A percentile compares a stretch with the other conserved stretches of the same genome.
Conservation (phyloP, 2,797 vertebrate species). For the Gambelia wislizenii region DNA sequence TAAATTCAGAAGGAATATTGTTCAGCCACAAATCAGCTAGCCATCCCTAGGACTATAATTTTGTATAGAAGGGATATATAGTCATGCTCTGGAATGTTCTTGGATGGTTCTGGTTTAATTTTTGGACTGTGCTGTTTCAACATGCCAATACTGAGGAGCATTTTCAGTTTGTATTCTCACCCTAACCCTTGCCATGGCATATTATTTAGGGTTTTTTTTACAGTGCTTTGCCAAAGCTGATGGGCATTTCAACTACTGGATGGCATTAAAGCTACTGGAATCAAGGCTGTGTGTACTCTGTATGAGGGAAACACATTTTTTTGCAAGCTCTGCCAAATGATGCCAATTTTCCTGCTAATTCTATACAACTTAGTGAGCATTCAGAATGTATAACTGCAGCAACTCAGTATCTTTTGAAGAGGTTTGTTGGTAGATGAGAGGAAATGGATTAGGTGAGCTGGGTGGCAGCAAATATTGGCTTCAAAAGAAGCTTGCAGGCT, state of each 20-base stretch:
- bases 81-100: conserved; percentile 6
- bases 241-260: not conserved
- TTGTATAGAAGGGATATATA: conserved; percentile 45
- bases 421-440: too few species aligned
- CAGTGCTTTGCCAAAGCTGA: not conserved
- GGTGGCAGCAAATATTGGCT: not conserved
- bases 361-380: not conserved
- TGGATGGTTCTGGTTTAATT: not conserved
- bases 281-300: not conserved
- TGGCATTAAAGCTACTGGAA: not conserved
- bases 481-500: not conserved
- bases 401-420: not conserved
- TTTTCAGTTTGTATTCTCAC: not conserved
- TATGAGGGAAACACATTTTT: not conserved
- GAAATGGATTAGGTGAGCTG: not conserved
- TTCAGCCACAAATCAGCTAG: conserved; percentile 29
- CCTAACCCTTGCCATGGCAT: not conserved
- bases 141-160: not conserved
- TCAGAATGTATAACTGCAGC: not conserved
- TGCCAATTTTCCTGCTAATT: too few species aligned
- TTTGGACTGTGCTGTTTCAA: conserved; percentile 26
- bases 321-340: too few species aligned
- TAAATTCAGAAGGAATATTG: conserved; percentile 7
- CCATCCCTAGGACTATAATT: not conserved
- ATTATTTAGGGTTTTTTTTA: not conserved